A percentile compares a stretch with the other conserved stretches of the same genome.
Conservation (phyloP, 2,113 vertebrate species). For the Gobius niger region DNA sequence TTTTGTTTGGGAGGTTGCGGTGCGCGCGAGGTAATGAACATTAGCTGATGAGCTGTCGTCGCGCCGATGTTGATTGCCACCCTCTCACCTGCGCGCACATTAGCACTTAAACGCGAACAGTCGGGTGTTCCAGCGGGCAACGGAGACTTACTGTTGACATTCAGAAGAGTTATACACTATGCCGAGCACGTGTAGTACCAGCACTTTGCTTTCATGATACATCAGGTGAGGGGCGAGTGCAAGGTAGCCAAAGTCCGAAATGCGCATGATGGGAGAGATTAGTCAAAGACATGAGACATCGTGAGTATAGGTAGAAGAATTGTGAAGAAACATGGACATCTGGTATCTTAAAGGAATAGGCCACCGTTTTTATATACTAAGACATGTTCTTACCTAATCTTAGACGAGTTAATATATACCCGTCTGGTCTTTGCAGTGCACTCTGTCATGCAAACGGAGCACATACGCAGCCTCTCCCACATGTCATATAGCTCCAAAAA, state of each 20-base stretch:
- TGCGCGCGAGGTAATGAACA: slow-evolving; percentile 53
- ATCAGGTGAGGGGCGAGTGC: not conserved
- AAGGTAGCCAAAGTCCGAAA: not conserved
- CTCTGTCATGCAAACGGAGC: too few relatives aligned
- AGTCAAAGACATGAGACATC: not conserved
- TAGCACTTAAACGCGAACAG: slow-evolving; percentile 22
- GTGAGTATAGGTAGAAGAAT: too few relatives aligned
- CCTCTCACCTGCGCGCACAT: slow-evolving; percentile 29
- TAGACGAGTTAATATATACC: too few relatives aligned
- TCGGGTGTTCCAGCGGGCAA: slow-evolving; percentile 9
- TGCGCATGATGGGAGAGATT: not conserved
- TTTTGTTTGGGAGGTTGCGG: slow-evolving; percentile 41
- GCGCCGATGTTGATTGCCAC: slow-evolving; percentile 39
- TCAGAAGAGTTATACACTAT: slow-evolving; percentile 4
- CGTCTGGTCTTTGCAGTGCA: too few relatives aligned
- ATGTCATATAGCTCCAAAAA: too few relatives aligned
- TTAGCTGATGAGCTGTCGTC: slow-evolving; percentile 61
- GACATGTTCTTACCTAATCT: too few relatives aligned
- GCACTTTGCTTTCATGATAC: not conserved
- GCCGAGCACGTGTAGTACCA: not conserved
- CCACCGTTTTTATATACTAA: too few relatives aligned
- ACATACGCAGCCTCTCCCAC: too few relatives aligned
- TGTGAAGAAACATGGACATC: not conserved
- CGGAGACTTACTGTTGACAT: slow-evolving; percentile 4
- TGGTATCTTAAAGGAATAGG: not conserved